Conservation (phyloP, 2,888 invertebrate species). For the Napeogenes inachia region DNA sequence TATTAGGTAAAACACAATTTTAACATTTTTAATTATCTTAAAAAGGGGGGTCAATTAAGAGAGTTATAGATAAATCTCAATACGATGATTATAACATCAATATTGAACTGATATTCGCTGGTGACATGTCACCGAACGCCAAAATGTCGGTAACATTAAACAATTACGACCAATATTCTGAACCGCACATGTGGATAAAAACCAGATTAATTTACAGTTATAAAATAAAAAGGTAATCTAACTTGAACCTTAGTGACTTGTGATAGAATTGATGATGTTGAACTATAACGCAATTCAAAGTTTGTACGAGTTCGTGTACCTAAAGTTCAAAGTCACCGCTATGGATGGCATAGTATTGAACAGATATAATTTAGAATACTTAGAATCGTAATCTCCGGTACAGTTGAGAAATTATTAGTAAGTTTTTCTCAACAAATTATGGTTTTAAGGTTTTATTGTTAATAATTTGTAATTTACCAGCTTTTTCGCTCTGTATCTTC, state of each 20-base stretch:
- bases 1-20: no score
- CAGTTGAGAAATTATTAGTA: background rate
- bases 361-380: constrained; percentile 30
- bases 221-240: constrained; percentile 12
- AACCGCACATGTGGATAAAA: constrained; percentile 40
- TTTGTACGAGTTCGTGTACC: constrained; percentile 39
- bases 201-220: constrained; percentile 22
- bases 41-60: no score
- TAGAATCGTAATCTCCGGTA: constrained; percentile 15
- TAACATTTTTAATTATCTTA: no score
- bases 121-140: constrained; percentile 41
- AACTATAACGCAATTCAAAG: constrained; percentile 18
- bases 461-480: no score
- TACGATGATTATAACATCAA: no score
- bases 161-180: constrained; percentile 65
- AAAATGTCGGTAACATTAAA: constrained; percentile 54
- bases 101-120: constrained; percentile 7
- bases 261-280: constrained; percentile 17
- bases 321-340: constrained; percentile 68
- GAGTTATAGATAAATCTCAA: no score
- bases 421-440: no score
- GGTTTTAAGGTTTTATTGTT: no score
- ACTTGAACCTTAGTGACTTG: constrained; percentile 24
- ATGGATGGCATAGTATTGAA: constrained; percentile 34
- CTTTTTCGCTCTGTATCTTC: no score